Evolutionary conservation across 2,888 invertebrate genomes (phyloP).

Genomic region (Embidobia sp.): DNA sequence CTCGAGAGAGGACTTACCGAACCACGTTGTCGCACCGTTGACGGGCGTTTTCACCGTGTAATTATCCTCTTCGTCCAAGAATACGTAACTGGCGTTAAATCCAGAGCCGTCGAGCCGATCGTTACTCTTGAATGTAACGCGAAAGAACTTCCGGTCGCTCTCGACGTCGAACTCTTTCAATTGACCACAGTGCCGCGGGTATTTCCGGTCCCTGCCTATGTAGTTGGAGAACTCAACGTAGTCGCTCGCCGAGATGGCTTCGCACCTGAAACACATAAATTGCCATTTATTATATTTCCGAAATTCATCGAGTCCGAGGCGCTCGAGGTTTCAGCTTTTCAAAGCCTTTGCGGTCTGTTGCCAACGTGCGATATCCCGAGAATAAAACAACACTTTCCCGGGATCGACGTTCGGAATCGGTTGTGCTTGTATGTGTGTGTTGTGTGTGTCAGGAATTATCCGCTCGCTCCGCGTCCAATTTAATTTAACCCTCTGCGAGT

Average conservation of each 20-base stretch:
- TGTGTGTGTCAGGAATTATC: constrained; percentile 15
- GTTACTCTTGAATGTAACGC: constrained; percentile 97
- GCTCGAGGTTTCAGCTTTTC: not conserved
- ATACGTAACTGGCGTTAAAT: constrained; percentile 95
- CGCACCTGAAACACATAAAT: constrained; percentile 87
- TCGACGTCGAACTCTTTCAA: constrained; percentile 90
- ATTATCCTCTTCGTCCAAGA: constrained; percentile 87
- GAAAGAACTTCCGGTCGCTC: constrained; percentile 96
- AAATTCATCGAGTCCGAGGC: constrained; percentile 19
- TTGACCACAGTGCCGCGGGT: constrained; percentile 93
- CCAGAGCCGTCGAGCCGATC: constrained; percentile 96
- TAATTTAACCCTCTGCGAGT: constrained; percentile 17
- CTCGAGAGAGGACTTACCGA: too few species aligned
- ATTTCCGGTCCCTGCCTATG: constrained; percentile 93
- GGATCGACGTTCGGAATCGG: constrained; percentile 17
- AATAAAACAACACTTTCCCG: constrained; percentile 44
- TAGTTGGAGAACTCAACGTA: constrained; percentile 98
- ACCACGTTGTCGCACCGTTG: constrained; percentile 68
- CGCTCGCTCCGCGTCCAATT: constrained; percentile 26
- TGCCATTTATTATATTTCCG: constrained; percentile 38
- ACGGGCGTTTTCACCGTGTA: constrained; percentile 82
- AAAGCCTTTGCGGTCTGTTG: constrained; percentile 10
- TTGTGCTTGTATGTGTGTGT: not conserved
- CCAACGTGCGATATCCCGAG: not conserved
- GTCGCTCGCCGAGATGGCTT: constrained; percentile 95